A percentile compares a stretch with the other conserved stretches of the same genome.
Conservation (phyloP, 2,113 vertebrate genomes). For the Cyanoliseus patagonus region DNA sequence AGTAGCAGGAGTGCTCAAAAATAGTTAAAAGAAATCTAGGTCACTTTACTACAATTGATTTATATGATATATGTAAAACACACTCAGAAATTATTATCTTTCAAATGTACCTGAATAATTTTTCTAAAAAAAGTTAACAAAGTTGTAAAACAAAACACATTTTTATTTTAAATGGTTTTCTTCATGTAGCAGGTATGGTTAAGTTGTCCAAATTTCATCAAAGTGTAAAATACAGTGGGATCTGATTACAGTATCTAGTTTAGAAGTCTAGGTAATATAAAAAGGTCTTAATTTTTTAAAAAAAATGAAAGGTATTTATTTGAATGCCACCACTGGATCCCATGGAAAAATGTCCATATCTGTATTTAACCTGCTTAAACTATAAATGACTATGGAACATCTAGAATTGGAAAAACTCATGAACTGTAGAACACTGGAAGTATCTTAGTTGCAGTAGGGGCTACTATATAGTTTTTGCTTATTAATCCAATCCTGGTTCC, state of each 20-base stretch:
- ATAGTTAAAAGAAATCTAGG: background rate
- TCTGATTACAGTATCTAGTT: background rate
- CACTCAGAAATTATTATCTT: background rate
- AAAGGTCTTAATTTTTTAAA: background rate
- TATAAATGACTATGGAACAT: constrained; percentile 21
- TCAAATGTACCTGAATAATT: background rate
- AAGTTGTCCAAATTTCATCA: background rate
- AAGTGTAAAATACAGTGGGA: background rate
- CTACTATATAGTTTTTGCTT: constrained; percentile 62
- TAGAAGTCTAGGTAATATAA: background rate
- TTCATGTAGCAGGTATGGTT: background rate
- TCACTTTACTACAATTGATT: background rate
- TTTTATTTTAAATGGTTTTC: background rate
- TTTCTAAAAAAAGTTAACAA: background rate
- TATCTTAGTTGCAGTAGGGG: constrained; percentile 45
- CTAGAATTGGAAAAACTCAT: constrained; percentile 43
- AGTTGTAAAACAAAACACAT: background rate
- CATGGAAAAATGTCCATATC: background rate
- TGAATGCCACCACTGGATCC: background rate
- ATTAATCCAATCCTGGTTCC: constrained; percentile 63
- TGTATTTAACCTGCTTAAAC: constrained; percentile 3
- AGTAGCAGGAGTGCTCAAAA: background rate
- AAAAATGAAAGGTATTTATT: background rate
- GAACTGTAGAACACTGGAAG: background rate
- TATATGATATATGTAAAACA: background rate